phyloP scores from a whole-genome alignment of 2,888 invertebrate species.

The Lampropteryx suffumata region DNA sequence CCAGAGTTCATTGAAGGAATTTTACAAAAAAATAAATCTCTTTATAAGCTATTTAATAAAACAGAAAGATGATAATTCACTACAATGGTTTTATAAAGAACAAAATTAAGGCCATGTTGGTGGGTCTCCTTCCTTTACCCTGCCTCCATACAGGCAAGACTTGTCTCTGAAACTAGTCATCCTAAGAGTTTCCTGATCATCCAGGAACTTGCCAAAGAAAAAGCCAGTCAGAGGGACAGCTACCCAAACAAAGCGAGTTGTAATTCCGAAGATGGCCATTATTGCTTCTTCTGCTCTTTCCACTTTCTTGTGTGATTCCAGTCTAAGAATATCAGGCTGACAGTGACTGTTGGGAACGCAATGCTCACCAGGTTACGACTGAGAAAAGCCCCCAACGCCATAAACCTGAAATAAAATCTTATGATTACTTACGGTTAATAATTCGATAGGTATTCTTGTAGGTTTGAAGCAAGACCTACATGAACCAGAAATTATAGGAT shows the following conservation, averaged over 20 bases:
- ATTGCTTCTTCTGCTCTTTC: constrained; percentile 79
- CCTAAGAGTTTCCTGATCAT: constrained; percentile 87
- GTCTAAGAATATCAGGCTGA: constrained; percentile 86
- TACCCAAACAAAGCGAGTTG: constrained; percentile 75
- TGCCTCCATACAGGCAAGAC: constrained; percentile 88
- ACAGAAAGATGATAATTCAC: constrained; percentile 21
- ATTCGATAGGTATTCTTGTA: no score
- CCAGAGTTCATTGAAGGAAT: no score
- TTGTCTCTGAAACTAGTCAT: constrained; percentile 90
- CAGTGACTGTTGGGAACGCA: constrained; percentile 85
- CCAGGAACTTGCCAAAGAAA: constrained; percentile 85
- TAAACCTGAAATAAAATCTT: constrained; percentile 59
- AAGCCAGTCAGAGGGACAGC: constrained; percentile 83
- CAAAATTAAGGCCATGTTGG: constrained; percentile 88
- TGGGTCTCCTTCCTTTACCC: constrained; percentile 84
- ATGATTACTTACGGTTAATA: no score
- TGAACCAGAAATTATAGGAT: no score
- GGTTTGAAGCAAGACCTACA: no score
- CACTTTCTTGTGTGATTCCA: constrained; percentile 88
- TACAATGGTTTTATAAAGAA: constrained; percentile 26
- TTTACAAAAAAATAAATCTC: not conserved
- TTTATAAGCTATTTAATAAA: constrained; percentile 22
- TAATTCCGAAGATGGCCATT: constrained; percentile 83
- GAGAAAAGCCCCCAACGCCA: constrained; percentile 79
- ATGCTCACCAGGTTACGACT: constrained; percentile 86